Evolutionary conservation across 2,797 vertebrate species (phyloP), one percentile per base, ranked within the genome.

Genomic region (Gymnocypris eckloni): DNA sequence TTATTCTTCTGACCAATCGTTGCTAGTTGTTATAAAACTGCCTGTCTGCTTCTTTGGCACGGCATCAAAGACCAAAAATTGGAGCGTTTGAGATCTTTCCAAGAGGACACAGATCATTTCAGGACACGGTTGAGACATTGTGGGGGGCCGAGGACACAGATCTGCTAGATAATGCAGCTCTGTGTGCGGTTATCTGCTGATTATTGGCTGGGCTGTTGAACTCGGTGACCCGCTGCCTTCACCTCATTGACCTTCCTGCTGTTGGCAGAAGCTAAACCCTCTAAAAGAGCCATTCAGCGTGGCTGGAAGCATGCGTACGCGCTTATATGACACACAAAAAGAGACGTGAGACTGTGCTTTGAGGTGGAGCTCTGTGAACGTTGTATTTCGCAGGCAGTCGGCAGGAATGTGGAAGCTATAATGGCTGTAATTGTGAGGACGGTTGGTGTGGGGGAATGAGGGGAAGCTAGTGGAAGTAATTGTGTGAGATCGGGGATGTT

Each of bases 251-350:
- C 89, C 80, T 88, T 92, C 91, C 92, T 92, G 90, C 88, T 93
- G 92, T 93, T 93, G 93, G 91, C 89, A 84, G 88, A 81, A 85
- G 93, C 92, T 92, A 92, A 89, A 87, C 48, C 25, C 86, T 92
- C 89, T 94, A 90, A 94, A 94, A 93, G 92, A 91, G 86, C 91
- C 88, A 94, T 92, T 94, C 93, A 93, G 89, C 22, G 2, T 3
- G 13, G n/a, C 54, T 16, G 89, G 78, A 59, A 10, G 28, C 52
- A 22, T 73, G 81, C 12, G 5, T 76, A 18, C 22, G 13, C 4
- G 56, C 11, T 52, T 39, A 20, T 48, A 25, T 45, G 54, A 48
- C n/a, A 48, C 50, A 45, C 39, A 59, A 4, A 54, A 48, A 79
- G 25, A 79, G 39, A 78, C 25, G 69, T 39, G 64, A 54, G 75